Evolutionary conservation across 2,797 vertebrate genomes (phyloP).

Genomic region (Hybognathus amarus): DNA sequence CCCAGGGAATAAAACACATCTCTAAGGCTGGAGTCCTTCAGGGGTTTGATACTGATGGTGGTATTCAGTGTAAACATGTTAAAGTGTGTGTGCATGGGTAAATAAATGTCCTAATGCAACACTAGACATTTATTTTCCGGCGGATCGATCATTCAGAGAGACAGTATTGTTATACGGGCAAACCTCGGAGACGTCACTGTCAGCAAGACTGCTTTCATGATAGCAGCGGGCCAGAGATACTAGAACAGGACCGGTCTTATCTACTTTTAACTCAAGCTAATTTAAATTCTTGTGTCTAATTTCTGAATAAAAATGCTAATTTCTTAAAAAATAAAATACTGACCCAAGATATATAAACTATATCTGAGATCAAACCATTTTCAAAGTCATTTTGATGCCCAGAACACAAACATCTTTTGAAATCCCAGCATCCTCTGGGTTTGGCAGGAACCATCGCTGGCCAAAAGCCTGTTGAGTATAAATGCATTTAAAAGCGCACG

Average conservation of each 20-base stretch:
- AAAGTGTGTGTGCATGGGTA: conserved; percentile 22
- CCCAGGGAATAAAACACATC: conserved; percentile 5
- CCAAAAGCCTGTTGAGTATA: conserved; percentile 3
- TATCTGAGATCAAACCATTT: background rate
- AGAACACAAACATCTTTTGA: background rate
- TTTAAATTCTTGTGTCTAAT: background rate
- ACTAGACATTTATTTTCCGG: conserved; percentile 43
- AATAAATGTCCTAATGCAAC: conserved; percentile 53
- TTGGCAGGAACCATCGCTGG: background rate
- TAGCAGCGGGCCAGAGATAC: background rate
- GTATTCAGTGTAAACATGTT: conserved; percentile 40
- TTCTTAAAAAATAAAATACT: background rate
- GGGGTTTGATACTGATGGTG: conserved; percentile 31
- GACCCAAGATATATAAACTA: background rate
- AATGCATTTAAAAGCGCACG: conserved; percentile 50
- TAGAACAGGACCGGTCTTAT: background rate
- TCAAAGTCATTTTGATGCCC: background rate
- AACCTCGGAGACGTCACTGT: background rate
- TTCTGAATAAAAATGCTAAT: background rate
- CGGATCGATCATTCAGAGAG: conserved; percentile 45
- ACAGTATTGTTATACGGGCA: background rate
- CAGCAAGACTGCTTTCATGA: background rate
- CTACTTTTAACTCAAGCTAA: background rate
- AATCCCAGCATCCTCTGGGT: conserved; percentile 7
- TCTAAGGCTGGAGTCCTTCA: conserved; percentile 18